These are phyloP conservation scores for Macrotus californicus DNA, from an alignment of 2,113 vertebrate genomes.

Conservation along the genomic window DNA sequence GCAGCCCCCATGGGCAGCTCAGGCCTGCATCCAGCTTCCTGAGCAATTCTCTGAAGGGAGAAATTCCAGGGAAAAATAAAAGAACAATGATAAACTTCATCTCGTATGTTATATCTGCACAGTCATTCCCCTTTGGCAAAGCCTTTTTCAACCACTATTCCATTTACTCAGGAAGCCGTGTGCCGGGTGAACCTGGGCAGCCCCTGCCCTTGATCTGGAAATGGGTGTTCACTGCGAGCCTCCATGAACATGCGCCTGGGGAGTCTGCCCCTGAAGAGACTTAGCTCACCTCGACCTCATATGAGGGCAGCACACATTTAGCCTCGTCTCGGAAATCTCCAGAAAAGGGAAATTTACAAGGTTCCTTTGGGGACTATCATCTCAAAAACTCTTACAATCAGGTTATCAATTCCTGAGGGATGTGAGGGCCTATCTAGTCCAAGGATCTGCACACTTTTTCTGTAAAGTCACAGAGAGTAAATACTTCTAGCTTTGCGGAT, in stretches of 20 bases:
- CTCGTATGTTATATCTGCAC: accelerated
- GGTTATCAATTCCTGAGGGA: background rate
- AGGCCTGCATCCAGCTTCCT: background rate
- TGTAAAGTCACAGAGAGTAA: background rate
- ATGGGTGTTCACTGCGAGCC: background rate
- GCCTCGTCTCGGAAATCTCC: background rate
- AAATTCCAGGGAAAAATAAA: background rate
- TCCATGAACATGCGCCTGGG: background rate
- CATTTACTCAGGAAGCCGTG: background rate
- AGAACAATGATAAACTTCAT: background rate
- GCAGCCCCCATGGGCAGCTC: background rate
- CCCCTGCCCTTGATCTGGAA: background rate
- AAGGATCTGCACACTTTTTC: background rate
- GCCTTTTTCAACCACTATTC: background rate
- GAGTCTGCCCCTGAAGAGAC: background rate
- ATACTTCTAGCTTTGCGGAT: background rate
- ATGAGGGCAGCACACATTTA: background rate
- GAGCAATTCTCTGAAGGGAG: background rate
- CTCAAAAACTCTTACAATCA: background rate
- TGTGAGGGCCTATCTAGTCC: background rate
- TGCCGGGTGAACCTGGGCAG: background rate
- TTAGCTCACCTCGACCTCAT: background rate
- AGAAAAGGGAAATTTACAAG: background rate
- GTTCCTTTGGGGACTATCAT: background rate
- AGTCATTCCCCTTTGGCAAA: background rate